phyloP scores from a whole-genome alignment of 2,888 invertebrate genomes.

The Acronicta alni region DNA sequence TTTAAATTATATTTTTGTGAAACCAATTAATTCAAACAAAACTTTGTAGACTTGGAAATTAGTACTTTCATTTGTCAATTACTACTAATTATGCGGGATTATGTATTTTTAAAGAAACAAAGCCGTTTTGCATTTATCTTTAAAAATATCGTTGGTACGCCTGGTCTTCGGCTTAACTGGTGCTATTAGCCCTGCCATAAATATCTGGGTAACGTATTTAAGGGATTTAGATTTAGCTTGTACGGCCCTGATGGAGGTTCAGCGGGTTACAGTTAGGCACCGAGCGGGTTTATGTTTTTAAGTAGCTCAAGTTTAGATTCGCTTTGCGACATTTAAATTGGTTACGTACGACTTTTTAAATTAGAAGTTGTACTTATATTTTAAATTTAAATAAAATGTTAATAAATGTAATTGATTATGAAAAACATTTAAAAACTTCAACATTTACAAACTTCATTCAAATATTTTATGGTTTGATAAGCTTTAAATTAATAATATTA shows the following conservation, averaged over 20 bases:
- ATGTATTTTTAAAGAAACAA: conserved; percentile 44
- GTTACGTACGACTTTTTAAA: conserved; percentile 14
- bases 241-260: conserved; percentile 83
- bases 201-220: conserved; percentile 85
- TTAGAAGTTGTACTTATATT: conserved; percentile 10
- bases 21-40: conserved; percentile 25
- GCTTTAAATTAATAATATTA: conserved; percentile 28
- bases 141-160: conserved; percentile 65
- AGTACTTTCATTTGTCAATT: conserved; percentile 46
- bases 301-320: conserved; percentile 60
- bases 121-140: conserved; percentile 54
- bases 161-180: conserved; percentile 76
- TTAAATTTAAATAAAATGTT: background rate
- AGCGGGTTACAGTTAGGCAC: conserved; percentile 70
- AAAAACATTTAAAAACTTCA: background rate
- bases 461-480: conserved; percentile 18
- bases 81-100: conserved; percentile 48
- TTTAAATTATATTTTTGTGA: conserved; percentile 30
- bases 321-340: conserved; percentile 42
- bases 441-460: no score
- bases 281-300: conserved; percentile 67
- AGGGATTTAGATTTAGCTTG: conserved; percentile 85
- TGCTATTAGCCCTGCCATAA: conserved; percentile 85
- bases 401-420: background rate
- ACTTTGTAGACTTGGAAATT: conserved; percentile 27